These are phyloP conservation scores for Amblyopsis hoosieri DNA, from an alignment of 2,797 vertebrate genomes.

Conservation along the genomic window DNA sequence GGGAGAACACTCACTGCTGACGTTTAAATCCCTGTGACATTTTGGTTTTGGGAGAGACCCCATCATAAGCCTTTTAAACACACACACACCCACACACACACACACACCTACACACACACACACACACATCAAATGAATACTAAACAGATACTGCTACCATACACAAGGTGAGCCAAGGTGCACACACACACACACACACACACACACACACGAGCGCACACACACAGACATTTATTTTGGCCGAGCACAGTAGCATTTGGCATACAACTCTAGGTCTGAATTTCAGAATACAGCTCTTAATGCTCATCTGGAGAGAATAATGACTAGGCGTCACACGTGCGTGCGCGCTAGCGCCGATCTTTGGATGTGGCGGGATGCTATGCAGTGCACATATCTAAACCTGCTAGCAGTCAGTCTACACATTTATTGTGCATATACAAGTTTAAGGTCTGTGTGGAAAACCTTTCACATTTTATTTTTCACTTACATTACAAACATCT, in stretches of 20 bases:
- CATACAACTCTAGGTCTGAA: conserved; percentile 27
- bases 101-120: neutral
- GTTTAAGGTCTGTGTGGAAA: no score
- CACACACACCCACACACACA: conserved; percentile 31
- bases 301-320: conserved; percentile 43
- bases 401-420: neutral
- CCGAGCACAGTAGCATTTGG: conserved; percentile 45
- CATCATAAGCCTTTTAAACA: conserved; percentile 49
- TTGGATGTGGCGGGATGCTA: neutral
- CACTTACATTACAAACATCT: no score
- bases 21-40: conserved; percentile 71
- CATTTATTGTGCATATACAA: neutral
- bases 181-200: conserved; percentile 58
- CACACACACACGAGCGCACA: conserved; percentile 38
- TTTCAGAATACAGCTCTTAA: conserved; percentile 36
- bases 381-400: no score
- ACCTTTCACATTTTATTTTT: no score
- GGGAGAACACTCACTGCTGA: conserved; percentile 65
- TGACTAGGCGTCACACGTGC: neutral
- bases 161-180: conserved; percentile 67
- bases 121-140: conserved; percentile 49
- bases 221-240: conserved; percentile 68
- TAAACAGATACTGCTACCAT: conserved; percentile 47
- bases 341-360: neutral
- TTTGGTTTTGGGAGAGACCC: conserved; percentile 62